These are phyloP conservation scores for Bubo scandiacus DNA, from an alignment of 2,113 vertebrate species.

Conservation along the genomic window DNA sequence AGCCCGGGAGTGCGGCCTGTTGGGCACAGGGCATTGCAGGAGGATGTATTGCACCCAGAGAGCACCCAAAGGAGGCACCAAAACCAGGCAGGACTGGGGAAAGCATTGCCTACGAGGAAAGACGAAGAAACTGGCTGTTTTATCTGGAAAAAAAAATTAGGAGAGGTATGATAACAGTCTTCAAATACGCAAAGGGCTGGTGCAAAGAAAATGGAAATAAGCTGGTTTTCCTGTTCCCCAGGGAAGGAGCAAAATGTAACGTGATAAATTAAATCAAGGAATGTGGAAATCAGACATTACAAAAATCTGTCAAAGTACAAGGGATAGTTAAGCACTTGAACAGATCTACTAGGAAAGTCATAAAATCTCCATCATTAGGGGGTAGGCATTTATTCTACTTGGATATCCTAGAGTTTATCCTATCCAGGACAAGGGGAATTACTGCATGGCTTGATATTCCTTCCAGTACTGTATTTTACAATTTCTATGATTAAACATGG, in stretches of 20 bases:
- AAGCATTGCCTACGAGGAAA: no score
- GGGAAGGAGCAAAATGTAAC: not conserved
- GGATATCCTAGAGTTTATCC: not conserved
- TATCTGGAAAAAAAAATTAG: not conserved
- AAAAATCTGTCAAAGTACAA: not conserved
- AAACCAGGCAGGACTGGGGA: not conserved
- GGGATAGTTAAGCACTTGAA: not conserved
- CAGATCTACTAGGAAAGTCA: not conserved
- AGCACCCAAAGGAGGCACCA: not conserved
- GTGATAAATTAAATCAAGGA: not conserved
- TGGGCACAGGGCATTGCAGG: not conserved
- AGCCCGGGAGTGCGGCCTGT: rapidly evolving
- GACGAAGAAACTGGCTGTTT: not conserved
- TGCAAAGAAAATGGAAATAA: not conserved
- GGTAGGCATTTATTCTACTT: not conserved
- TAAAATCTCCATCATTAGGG: not conserved
- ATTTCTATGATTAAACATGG: not conserved
- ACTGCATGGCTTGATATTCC: not conserved
- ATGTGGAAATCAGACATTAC: not conserved
- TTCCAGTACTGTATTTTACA: not conserved
- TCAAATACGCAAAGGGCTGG: not conserved
- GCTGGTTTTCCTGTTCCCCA: not conserved
- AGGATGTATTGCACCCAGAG: no score
- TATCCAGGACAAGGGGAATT: not conserved
- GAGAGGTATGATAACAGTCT: not conserved